Base-by-base conservation (phyloP, 2,888 invertebrate genomes). In the Melanchra persicariae region DNA sequence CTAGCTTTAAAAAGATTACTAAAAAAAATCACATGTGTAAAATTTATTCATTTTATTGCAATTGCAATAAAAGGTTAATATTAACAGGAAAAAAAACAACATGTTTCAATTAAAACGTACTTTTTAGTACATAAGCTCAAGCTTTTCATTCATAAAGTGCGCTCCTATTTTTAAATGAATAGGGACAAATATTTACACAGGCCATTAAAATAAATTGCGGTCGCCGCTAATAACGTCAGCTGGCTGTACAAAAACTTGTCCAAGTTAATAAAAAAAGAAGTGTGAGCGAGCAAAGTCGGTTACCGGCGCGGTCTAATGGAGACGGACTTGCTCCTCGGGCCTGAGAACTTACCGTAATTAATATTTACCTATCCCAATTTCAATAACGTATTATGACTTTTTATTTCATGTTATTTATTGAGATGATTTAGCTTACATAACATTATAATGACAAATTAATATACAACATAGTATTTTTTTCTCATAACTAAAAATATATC, bases 141-240 rank as follows among this genome's bases (percentile, higher is more conserved):
- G 1, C 12, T 24, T 62, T 79, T 84, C 79, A 81, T 82, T 83
- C 78, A 77, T 78, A 80, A 83, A 83, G 54, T 58, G 77, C 67
- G 61, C 62, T 63, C 55, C 76, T 79, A 85, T 85, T 85, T 84
- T 77, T 69, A 83, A 82, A 78, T 82, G 66, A 85, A 83, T 82
- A 83, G 73, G 72, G 78, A 82, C 83, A 87, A 89, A 90, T 89
- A 91, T 90, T 91, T 88, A 89, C 86, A 86, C 82, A 86, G 74
- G 69, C 86, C 81, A 90, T 91, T 89, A 91, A 89, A 90, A 88
- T 90, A 89, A 90, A 91, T 89, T 89, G 89, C 85, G 71, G 77
- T 62, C 72, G 83, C 85, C 69, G 81, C 82, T 87, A 87, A 87
- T 89, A 89, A 87, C 86, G 83, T 89, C 90, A 90, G 89, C 89